Evolutionary conservation across 1,140 invertebrate species (phyloP), one percentile per base, ranked within the genome.

Genomic region (Diabrotica undecimpunctata): DNA sequence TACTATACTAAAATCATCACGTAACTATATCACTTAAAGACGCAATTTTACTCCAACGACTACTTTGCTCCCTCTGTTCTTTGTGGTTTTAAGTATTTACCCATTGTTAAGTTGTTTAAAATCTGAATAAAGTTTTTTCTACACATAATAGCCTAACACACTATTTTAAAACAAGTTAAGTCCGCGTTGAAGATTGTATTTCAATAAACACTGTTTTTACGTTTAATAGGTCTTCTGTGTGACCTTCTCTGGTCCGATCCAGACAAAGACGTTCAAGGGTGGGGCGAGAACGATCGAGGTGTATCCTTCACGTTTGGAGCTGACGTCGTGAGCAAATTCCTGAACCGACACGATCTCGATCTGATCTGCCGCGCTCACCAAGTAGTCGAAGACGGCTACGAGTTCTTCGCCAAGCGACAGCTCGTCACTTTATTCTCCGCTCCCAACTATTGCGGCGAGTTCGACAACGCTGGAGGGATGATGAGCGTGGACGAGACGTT

Each of bases 401-500:
- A 77, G 64, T 78, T 78, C 58, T 78, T 96, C 81, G 92, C 92
- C 4, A 94, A 95, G 77, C 83, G 94, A 67, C 91, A 94, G 77
- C 82, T 96, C 68, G 94, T 97, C 4, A 97, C 95, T n/a, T 80
- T 97, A 13, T 97, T 97, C 76, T 90, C 88, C 36, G 90, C 90
- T 41, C 90, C 90, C 13, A 94, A 94, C 74, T 95, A 95, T 79
- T 94, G 92, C 78, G 93, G 92, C 14, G 91, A 94, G 78, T 94
- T 94, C 78, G 91, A 93, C 76, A 94, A 78, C 60, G 78, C 78
- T 36, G 78, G 78, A 70, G 97, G 95, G 66, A 99, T 99, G 97
- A 99, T 99, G 97, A 96, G 94, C 74, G 97, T 99, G 11, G 97
- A 99, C 81, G 97, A 99, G 77, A 97, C 96, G 64, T 85, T 99